Base-by-base conservation (phyloP, 2,113 vertebrate genomes). In the Megaleporinus macrocephalus region DNA sequence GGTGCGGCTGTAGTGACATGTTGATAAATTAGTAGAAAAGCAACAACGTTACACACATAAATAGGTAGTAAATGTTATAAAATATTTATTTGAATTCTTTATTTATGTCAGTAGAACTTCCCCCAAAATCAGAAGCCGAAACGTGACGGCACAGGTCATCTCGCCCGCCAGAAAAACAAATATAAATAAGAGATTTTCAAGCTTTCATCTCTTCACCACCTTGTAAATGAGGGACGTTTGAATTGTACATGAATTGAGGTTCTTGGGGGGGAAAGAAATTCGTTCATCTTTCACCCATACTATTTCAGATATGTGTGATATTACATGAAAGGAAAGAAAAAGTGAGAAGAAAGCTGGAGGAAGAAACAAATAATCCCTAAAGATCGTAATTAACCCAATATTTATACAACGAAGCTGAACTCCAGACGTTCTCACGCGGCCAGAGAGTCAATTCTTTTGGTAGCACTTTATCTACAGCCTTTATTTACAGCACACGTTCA, bases 121-220 rank as follows among this genome's bases (percentile, higher is more conserved):
- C 55, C 71, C 9, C 61, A 80, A 73, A 61, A n/a, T n/a, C n/a
- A 27, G 51, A 65, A 33, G n/a, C 18, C 11, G 33, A 22, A 73
- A 57, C 57, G 33, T 0, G 10, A 20, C 16, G 1, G 0, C 71
- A 0, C 61, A 55, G 73, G n/a, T 27, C 61, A 63, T 22, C 30
- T 41, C 33, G 16, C 29, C 18, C 12, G 61, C 49, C 16, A 18
- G n/a, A 80, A 10, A 59, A 44, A 29, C 22, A 20, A 44, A 70
- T 26, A 80, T 80, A 80, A 80, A 80, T 80, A 80, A 27, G 1
- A 24, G 70, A 73, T 20, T 14, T 73, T 79, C 70, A 78, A 79
- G 65, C 30, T 70, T 70, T 16, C 6, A 26, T 36, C 27, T 22
- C 9, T 55, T 51, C 47, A n/a, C n/a, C n/a, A n/a, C n/a, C n/a